These are phyloP conservation scores for Enteromius mattozi DNA, from an alignment of 2,797 vertebrate genomes.

Conservation along the genomic window DNA sequence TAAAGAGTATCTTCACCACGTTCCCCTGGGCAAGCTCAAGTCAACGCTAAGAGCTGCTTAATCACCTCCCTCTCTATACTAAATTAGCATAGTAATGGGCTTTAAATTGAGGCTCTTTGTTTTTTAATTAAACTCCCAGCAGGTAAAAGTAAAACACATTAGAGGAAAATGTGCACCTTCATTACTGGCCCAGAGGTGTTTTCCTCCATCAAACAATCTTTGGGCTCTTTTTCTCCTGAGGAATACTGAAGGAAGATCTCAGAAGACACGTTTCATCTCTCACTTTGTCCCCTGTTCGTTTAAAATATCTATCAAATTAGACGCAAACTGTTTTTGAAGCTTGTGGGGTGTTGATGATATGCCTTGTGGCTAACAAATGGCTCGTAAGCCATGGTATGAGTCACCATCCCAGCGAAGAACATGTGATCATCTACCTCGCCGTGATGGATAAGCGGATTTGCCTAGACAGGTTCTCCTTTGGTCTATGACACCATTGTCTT, in stretches of 20 bases:
- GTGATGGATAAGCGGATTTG: slow-evolving; percentile 34
- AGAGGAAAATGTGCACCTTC: slow-evolving; percentile 89
- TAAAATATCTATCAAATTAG: slow-evolving; percentile 59
- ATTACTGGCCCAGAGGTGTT: slow-evolving; percentile 81
- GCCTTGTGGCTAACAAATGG: slow-evolving; percentile 53
- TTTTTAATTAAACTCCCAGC: slow-evolving; percentile 99
- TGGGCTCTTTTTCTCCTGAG: slow-evolving; percentile 65
- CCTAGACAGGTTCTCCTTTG: slow-evolving; percentile 56
- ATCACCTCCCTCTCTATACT: slow-evolving; percentile 95
- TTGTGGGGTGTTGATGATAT: slow-evolving; percentile 48
- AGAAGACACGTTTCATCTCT: slow-evolving; percentile 48
- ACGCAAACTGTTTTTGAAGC: slow-evolving; percentile 41
- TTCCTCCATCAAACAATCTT: slow-evolving; percentile 76
- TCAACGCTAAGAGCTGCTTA: slow-evolving; percentile 95
- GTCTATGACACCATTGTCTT: slow-evolving; percentile 68
- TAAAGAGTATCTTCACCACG: slow-evolving; percentile 88
- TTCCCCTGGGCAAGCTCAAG: slow-evolving; percentile 91
- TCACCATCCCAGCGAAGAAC: slow-evolving; percentile 37
- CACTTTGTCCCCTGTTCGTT: slow-evolving; percentile 44
- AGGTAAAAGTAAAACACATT: slow-evolving; percentile 99
- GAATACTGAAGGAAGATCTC: slow-evolving; percentile 57
- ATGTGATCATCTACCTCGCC: slow-evolving; percentile 33
- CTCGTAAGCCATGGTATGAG: slow-evolving; percentile 37
- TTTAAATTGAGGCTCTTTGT: slow-evolving; percentile 99
- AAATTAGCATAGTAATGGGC: slow-evolving; percentile 99